A percentile compares a stretch with the other conserved stretches of the same genome.
Evolutionary conservation across 2,113 vertebrate genomes (phyloP).

Genomic region (Actenoides hombroni): DNA sequence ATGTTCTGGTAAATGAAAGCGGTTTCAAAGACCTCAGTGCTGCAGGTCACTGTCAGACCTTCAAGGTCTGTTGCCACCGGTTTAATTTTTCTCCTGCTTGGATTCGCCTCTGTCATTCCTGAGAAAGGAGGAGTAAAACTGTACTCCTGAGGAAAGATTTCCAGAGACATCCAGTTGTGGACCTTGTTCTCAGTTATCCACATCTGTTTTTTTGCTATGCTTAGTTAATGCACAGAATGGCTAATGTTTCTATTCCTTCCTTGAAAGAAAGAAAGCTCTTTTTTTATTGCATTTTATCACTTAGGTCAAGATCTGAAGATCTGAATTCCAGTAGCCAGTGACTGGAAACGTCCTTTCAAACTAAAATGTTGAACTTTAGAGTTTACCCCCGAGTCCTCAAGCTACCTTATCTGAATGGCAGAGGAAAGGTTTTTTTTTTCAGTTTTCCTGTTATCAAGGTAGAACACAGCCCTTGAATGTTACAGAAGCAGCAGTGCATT

Average conservation of each 20-base stretch:
- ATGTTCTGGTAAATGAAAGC: conserved; percentile 63
- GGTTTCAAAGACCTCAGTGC: conserved; percentile 22
- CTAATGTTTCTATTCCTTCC: background rate
- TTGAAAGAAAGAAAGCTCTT: background rate
- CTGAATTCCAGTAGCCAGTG: conserved; percentile 17
- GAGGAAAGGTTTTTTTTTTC: background rate
- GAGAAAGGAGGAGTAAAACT: conserved; percentile 1
- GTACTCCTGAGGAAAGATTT: background rate
- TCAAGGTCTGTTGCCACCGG: conserved; percentile 54
- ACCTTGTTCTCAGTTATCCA: too few relatives aligned
- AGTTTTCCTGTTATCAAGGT: conserved; percentile 1
- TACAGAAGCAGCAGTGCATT: background rate
- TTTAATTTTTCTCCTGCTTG: conserved; percentile 62
- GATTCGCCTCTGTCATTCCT: background rate
- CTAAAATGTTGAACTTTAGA: conserved; percentile 52
- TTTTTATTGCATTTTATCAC: background rate
- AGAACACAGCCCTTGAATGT: background rate
- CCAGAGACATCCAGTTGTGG: background rate
- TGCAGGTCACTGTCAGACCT: conserved; percentile 63
- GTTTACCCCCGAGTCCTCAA: conserved; percentile 24
- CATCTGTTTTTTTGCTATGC: background rate
- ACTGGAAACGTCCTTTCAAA: conserved; percentile 37
- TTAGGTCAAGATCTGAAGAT: background rate
- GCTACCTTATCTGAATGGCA: background rate
- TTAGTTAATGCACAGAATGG: background rate